Percentiles rank a stretch among this genome's conserved stretches.
Conservation (phyloP, 2,113 vertebrate species). For the Spilogale gracilis region DNA sequence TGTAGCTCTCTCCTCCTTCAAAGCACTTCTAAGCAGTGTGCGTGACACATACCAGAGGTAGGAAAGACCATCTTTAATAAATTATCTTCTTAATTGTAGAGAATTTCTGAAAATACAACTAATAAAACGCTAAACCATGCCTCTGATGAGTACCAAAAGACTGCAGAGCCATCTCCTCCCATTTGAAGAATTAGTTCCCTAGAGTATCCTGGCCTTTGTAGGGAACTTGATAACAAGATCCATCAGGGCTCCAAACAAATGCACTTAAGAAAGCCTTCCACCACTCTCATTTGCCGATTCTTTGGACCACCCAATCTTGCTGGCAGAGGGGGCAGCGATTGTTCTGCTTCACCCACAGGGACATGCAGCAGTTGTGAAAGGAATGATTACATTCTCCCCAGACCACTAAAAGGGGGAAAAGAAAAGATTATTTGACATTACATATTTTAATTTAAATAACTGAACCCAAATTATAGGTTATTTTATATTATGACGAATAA, state of each 20-base stretch:
- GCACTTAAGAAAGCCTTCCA: background rate
- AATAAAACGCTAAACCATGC: background rate
- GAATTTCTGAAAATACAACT: slow-evolving; percentile 69
- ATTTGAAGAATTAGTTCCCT: background rate
- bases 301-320: slow-evolving; percentile 99
- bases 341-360: slow-evolving; percentile 99
- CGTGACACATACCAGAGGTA: slow-evolving; percentile 52
- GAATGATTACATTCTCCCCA: slow-evolving; percentile 99
- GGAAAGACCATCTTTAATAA: slow-evolving; percentile 65
- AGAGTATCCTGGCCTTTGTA: background rate
- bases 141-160: slow-evolving; percentile 28
- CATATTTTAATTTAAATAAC: slow-evolving; percentile 25
- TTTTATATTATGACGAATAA: slow-evolving; percentile 22
- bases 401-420: slow-evolving; percentile 92
- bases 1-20: background rate
- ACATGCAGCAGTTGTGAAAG: slow-evolving; percentile 99
- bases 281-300: slow-evolving; percentile 95
- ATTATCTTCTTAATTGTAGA: slow-evolving; percentile 46
- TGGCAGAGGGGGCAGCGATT: slow-evolving; percentile 99
- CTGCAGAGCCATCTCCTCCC: background rate
- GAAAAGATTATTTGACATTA: slow-evolving; percentile 47
- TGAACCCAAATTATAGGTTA: slow-evolving; percentile 47
- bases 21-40: slow-evolving; percentile 57
- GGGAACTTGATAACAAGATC: background rate
- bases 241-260: slow-evolving; percentile 32